Evolutionary conservation across 2,888 invertebrate species (phyloP).

Genomic region (Endotricha flammealis): DNA sequence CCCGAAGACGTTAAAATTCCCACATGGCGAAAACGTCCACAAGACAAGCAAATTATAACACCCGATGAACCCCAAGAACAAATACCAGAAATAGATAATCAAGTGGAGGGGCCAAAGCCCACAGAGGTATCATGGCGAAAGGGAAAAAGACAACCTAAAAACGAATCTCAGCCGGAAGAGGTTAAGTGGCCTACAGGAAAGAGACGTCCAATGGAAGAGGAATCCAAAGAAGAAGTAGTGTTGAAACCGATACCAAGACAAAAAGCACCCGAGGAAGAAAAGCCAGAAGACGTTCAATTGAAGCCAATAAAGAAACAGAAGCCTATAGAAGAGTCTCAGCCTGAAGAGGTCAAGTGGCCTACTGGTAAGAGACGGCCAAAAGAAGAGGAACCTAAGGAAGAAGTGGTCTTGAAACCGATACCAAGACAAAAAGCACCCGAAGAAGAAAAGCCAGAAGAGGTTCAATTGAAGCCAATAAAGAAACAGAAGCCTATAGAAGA

Average conservation of each 20-base stretch:
- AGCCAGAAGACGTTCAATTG: constrained; percentile 34
- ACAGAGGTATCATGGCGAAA: not conserved
- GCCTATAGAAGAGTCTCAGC: constrained; percentile 36
- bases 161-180: constrained; percentile 45
- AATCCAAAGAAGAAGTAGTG: constrained; percentile 29
- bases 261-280: constrained; percentile 45
- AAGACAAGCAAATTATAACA: too few species aligned
- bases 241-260: constrained; percentile 44
- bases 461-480: constrained; percentile 34
- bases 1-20: constrained; percentile 43
- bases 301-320: constrained; percentile 36
- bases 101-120: not conserved
- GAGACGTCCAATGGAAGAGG: constrained; percentile 27
- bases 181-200: constrained; percentile 29
- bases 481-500: constrained; percentile 28
- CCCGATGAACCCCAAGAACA: constrained; percentile 35
- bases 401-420: constrained; percentile 40
- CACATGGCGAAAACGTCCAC: constrained; percentile 30
- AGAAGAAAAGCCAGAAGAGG: constrained; percentile 46
- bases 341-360: constrained; percentile 27
- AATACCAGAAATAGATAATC: too few species aligned
- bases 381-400: constrained; percentile 43
- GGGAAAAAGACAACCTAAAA: not conserved
- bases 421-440: constrained; percentile 28
- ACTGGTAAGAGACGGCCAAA: constrained; percentile 27